A percentile compares a stretch with the other conserved stretches of the same genome.
Evolutionary conservation across 2,113 vertebrate genomes (phyloP).

Genomic region (Puffinus mauretanicus): DNA sequence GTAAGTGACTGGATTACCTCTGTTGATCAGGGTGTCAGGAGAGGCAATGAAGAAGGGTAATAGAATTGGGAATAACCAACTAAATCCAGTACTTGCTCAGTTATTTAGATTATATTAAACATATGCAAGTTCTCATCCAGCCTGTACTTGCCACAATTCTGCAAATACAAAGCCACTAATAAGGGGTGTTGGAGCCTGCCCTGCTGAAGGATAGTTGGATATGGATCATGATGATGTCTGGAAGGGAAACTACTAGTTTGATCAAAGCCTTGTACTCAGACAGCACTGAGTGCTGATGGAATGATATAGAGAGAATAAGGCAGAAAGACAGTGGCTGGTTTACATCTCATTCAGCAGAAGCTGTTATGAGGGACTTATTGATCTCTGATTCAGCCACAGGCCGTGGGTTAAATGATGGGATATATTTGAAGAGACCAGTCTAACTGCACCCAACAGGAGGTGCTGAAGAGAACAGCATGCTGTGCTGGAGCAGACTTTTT

Average conservation of each 20-base stretch:
- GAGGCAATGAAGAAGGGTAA: background rate
- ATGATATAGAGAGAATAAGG: slow-evolving; percentile 25
- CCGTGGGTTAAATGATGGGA: background rate
- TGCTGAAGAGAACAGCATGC: background rate
- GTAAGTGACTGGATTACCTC: background rate
- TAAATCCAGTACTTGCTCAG: background rate
- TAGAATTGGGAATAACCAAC: background rate
- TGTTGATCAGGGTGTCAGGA: background rate
- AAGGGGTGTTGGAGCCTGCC: slow-evolving; percentile 47
- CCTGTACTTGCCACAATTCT: slow-evolving; percentile 54
- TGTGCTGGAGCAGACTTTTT: background rate
- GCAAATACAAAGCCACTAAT: slow-evolving; percentile 48
- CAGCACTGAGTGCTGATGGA: slow-evolving; percentile 30
- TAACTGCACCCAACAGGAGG: slow-evolving; percentile 3
- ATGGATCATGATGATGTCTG: slow-evolving; percentile 41
- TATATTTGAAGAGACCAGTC: background rate
- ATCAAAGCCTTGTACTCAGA: slow-evolving; percentile 49
- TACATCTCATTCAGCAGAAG: slow-evolving; percentile 28
- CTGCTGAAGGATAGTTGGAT: slow-evolving; percentile 58
- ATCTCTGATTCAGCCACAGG: slow-evolving; percentile 10
- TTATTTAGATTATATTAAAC: slow-evolving; percentile 42
- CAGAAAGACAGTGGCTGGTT: slow-evolving; percentile 27
- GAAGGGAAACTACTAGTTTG: slow-evolving; percentile 59
- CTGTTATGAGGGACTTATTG: slow-evolving; percentile 9
- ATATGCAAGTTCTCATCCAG: slow-evolving; percentile 21